Percentiles rank a stretch among this genome's conserved stretches.
Conservation (phyloP, 2,797 vertebrate genomes). For the Tenualosa thibaudeaui region DNA sequence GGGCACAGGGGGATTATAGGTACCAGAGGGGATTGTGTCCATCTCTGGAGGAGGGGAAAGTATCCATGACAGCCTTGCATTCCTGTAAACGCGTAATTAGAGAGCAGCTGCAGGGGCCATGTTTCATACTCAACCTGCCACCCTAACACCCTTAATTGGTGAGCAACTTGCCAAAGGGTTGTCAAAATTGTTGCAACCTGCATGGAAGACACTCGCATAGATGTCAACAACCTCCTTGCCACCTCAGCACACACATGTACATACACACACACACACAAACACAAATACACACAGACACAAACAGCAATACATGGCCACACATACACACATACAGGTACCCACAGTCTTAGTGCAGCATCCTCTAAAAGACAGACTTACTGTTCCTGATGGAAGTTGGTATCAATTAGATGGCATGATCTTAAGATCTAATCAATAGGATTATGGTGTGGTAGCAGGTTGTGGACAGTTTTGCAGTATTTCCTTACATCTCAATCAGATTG, state of each 20-base stretch:
- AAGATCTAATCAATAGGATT: neutral
- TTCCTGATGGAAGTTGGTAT: neutral
- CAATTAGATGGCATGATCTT: neutral
- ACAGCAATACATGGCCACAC: neutral
- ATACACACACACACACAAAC: slow-evolving; percentile 23
- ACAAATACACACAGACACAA: slow-evolving; percentile 13
- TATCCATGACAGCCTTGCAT: slow-evolving; percentile 17
- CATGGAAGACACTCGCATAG: slow-evolving; percentile 28
- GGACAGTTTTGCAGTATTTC: no score
- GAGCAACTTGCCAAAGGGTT: neutral
- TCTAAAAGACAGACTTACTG: slow-evolving; percentile 7
- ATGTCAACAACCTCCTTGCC: neutral
- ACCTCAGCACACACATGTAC: neutral
- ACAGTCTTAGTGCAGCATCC: neutral
- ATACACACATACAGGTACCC: neutral
- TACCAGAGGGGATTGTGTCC: neutral
- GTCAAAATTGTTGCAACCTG: neutral
- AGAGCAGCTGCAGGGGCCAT: slow-evolving; percentile 13
- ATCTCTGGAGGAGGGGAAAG: neutral
- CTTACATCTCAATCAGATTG: no score
- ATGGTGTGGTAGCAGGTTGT: no score
- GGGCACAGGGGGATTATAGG: neutral
- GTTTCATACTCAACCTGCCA: slow-evolving; percentile 34
- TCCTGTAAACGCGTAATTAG: slow-evolving; percentile 31
- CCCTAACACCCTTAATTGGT: slow-evolving; percentile 28